Percentiles rank a stretch among this genome's conserved stretches.
Evolutionary conservation across 2,113 vertebrate genomes (phyloP).

Genomic region (Aphelocoma coerulescens): DNA sequence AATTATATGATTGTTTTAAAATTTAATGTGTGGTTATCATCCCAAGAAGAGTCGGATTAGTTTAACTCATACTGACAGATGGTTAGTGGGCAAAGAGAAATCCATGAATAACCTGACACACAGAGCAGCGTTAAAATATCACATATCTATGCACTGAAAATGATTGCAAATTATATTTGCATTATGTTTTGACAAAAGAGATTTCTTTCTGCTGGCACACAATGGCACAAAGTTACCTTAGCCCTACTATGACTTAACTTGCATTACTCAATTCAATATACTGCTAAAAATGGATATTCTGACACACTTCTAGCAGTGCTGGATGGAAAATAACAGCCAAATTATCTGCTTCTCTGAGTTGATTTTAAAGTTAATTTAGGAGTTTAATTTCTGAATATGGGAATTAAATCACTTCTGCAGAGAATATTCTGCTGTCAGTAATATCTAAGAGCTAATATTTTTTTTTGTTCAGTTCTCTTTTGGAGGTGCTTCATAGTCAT

Average conservation of each 20-base stretch:
- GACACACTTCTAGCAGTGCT: neutral
- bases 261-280: neutral
- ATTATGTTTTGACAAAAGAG: slow-evolving; percentile 7
- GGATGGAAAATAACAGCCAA: neutral
- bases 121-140: slow-evolving; percentile 20
- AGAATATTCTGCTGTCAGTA: neutral
- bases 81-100: slow-evolving; percentile 19
- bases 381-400: neutral
- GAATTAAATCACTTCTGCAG: neutral
- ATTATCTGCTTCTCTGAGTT: neutral
- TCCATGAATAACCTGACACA: slow-evolving; percentile 8
- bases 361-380: neutral
- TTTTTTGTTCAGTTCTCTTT: neutral
- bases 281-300: neutral
- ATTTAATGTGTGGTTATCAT: neutral
- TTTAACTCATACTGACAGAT: neutral
- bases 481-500: neutral
- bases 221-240: neutral
- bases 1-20: neutral
- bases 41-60: neutral
- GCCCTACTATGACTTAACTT: neutral
- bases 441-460: neutral
- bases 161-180: neutral
- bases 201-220: neutral
- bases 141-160: neutral